These are phyloP conservation scores for Eupithecia inturbata DNA, from an alignment of 2,888 invertebrate species.

Conservation along the genomic window DNA sequence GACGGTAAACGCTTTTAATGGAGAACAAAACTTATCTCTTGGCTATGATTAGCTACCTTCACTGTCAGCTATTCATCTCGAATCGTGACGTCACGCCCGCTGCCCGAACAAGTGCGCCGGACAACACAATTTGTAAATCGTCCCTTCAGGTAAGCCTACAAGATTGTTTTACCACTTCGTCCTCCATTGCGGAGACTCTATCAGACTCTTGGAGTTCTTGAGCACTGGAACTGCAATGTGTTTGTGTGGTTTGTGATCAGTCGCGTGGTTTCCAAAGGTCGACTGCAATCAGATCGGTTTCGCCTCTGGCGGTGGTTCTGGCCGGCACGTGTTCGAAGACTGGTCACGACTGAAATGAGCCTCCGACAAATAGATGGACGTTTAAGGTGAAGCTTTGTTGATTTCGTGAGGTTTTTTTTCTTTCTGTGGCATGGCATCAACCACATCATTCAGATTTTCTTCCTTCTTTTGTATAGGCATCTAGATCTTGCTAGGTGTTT, in stretches of 20 bases:
- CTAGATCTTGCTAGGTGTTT: not conserved
- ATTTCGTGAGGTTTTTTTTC: not conserved
- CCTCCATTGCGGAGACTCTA: conserved; percentile 38
- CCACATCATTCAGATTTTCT: not conserved
- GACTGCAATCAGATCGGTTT: conserved; percentile 35
- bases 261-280: conserved; percentile 37
- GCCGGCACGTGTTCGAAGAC: conserved; percentile 58
- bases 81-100: conserved; percentile 70
- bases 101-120: conserved; percentile 60
- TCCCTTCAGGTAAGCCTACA: conserved; percentile 58
- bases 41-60: conserved; percentile 44
- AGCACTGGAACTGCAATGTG: conserved; percentile 25
- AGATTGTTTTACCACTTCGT: conserved; percentile 28
- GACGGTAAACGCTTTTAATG: conserved; percentile 25
- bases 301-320: conserved; percentile 55
- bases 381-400: not conserved
- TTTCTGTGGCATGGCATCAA: not conserved
- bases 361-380: conserved; percentile 26
- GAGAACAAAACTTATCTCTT: conserved; percentile 35
- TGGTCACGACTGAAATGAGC: conserved; percentile 62
- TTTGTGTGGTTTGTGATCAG: conserved; percentile 1
- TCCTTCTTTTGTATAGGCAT: not conserved
- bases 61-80: conserved; percentile 59
- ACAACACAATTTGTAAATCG: conserved; percentile 66
- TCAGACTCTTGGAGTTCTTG: not conserved